A percentile compares a stretch with the other conserved stretches of the same genome.
phyloP scores from a whole-genome alignment of 2,888 invertebrate species.

The Phania funesta region DNA sequence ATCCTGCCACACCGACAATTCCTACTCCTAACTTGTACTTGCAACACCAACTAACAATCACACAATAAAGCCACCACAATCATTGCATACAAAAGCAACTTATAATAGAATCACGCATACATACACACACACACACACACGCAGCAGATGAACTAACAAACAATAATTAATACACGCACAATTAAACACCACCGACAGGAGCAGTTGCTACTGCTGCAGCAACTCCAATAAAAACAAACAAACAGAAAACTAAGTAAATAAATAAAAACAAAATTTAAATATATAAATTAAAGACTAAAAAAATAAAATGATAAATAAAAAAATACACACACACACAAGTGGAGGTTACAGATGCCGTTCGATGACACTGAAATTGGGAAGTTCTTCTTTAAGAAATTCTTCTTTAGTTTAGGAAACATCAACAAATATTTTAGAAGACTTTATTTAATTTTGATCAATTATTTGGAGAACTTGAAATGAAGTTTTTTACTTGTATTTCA shows the following conservation, averaged over 20 bases:
- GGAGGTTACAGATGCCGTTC: too few relatives aligned
- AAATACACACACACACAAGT: too few relatives aligned
- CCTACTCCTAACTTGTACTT: constrained; percentile 9
- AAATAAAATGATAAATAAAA: not conserved
- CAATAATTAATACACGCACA: constrained; percentile 59
- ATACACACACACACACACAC: not conserved
- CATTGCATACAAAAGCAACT: constrained; percentile 11
- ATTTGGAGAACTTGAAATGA: too few relatives aligned
- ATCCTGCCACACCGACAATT: not conserved
- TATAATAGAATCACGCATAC: not conserved
- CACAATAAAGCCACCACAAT: constrained; percentile 25
- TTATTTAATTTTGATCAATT: too few relatives aligned
- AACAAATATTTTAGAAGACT: too few relatives aligned
- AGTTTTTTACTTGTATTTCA: too few relatives aligned
- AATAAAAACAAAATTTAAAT: not conserved
- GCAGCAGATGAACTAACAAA: constrained; percentile 22
- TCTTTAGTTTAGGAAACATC: too few relatives aligned
- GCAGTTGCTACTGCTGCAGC: not conserved
- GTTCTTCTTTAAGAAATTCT: too few relatives aligned
- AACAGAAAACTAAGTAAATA: not conserved
- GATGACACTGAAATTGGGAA: too few relatives aligned
- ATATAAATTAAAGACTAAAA: not conserved
- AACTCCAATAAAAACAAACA: not conserved
- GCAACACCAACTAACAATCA: constrained; percentile 35
- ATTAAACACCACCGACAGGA: constrained; percentile 32